Base-by-base conservation (phyloP, 2,797 vertebrate genomes). In the Microchirus variegatus region DNA sequence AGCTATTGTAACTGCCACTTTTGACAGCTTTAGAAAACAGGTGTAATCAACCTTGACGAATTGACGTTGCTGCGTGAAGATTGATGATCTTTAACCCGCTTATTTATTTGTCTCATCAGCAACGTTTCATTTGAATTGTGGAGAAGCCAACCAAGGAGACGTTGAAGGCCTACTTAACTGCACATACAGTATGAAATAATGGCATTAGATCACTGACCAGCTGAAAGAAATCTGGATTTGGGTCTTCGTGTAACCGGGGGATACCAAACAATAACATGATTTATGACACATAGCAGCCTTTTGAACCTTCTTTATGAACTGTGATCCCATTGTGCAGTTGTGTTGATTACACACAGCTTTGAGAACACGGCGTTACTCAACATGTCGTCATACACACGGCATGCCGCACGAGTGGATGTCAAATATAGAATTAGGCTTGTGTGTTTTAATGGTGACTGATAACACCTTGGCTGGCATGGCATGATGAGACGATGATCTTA, bases 201-300 rank as follows among this genome's bases (percentile, higher is more conserved):
- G 14, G 42, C 57, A 31, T 31, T 31, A 31, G 31, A 7, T 31
- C 31, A 31, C 31, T 41, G 71, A 49, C 41, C 59, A 65, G 22
- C 40, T 35, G 18, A 47, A 26, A 48, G 46, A 59, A 59, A 42
- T 51, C 44, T 17, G 35, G 36, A 9, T 16, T 56, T 67, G 40
- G 40, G 49, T 56, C 73, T 44, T 69, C 56, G 36, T 57, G 57
- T 72, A 62, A 59, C 73, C 56, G 16, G 17, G 43, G 63, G 59
- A 69, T 46, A 55, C 31, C 31, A 31, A 31, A 31, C 31, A 31
- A 31, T 31, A 31, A 31, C 31, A 19, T 72, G 63, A 76, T 76
- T 84, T 59, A 76, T 81, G 46, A 45, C 22, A 67, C 14, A 43
- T 40, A 62, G 80, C 75, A 81, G 64, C 65, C 70, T 48, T 50